Evolutionary conservation across 2,888 invertebrate genomes (phyloP).

Genomic region (Tiliacea aurago): DNA sequence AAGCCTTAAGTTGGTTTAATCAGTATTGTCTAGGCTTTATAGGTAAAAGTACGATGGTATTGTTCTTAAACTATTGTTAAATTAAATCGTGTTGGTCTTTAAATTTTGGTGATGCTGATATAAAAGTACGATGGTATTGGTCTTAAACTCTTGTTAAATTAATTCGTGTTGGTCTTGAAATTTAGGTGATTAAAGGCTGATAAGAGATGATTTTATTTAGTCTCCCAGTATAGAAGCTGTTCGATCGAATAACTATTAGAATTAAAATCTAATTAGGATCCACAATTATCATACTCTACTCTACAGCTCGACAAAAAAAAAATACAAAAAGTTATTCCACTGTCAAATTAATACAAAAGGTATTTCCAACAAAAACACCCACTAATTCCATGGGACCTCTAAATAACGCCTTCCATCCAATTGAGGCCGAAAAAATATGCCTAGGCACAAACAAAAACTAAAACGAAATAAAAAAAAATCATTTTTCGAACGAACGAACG

Average conservation of each 20-base stretch:
- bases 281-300: not conserved
- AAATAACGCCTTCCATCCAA: conserved; percentile 48
- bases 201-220: not conserved
- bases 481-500: conserved; percentile 75
- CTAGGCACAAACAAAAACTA: conserved; percentile 51
- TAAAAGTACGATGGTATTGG: not conserved
- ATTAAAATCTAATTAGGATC: not conserved
- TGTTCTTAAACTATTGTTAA: not conserved
- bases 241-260: not conserved
- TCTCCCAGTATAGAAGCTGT: no score
- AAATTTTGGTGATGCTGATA: no score
- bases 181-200: not conserved
- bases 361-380: not conserved
- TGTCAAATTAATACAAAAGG: conserved; percentile 19
- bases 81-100: not conserved
- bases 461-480: conserved; percentile 68
- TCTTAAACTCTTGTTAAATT: not conserved
- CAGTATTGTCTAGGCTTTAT: not conserved
- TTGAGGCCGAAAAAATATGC: conserved; percentile 41
- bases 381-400: conserved; percentile 48
- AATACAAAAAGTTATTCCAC: not conserved
- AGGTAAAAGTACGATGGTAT: not conserved
- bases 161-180: not conserved
- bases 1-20: not conserved
- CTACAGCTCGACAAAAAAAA: no score